Evolutionary conservation across 1,140 invertebrate genomes (phyloP), one percentile per base, ranked within the genome.

Genomic region (Pachypeltis micranthus): DNA sequence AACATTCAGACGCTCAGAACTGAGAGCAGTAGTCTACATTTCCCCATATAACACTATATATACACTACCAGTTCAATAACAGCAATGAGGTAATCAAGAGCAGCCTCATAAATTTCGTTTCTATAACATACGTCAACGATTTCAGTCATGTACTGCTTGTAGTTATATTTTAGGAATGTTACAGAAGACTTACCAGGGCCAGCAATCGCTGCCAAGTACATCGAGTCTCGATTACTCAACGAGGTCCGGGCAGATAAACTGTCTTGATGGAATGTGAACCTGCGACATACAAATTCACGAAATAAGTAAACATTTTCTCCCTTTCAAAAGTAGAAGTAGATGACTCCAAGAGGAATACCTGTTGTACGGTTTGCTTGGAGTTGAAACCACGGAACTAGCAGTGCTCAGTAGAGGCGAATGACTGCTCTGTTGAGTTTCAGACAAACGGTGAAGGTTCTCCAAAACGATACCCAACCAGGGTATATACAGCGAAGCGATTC

Each of bases 401-500:
- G 57, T 63, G 25, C 63, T 63, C 29, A 25, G n/a, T 7, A 65
- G 47, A n/a, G 59, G 65, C 4, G 65, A 66, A 27, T 39, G 59
- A 26, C 16, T 26, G 14, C 47, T 29, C 12, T 44, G 21, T 23
- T 44, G 39, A 24, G 31, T 62, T 72, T 75, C 70, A 26, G 69
- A 75, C n/a, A 92, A 75, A 47, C 83, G 74, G 63, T 80, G 76
- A 34, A 90, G 74, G 76, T 91, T 91, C 66, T 93, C 90, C 67
- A 93, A 76, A 1, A 94, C 84, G 55, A 97, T 83, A 1, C 85
- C 82, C 31, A 97, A 78, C 80, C 93, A 88, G 0, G 95, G 95
- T 44, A 94, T 81, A 72, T 97, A 97, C 31, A 97, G 78, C 3
- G 88, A 80, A 0, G 91, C 88, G 62, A 98, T 91, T 61, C 93